Percentiles rank a stretch among this genome's conserved stretches.
Evolutionary conservation across 2,888 invertebrate species (phyloP).

Genomic region (Gymnoscelis rufifasciata): DNA sequence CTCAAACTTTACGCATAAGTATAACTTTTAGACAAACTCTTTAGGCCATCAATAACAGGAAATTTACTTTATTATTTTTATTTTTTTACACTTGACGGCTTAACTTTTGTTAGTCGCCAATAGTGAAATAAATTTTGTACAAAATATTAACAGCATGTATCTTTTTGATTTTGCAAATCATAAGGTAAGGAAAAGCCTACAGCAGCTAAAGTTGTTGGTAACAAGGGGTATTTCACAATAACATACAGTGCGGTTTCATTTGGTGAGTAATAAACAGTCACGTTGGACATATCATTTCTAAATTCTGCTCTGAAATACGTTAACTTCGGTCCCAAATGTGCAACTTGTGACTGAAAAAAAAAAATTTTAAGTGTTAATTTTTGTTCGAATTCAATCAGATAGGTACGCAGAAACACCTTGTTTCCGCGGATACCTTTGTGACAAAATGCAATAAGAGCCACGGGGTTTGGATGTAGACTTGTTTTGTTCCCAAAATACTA

Average conservation of each 20-base stretch:
- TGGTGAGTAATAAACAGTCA: slow-evolving; percentile 31
- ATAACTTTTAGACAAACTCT: slow-evolving; percentile 42
- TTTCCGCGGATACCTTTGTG: too few species aligned
- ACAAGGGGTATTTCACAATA: slow-evolving; percentile 38
- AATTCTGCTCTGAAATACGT: slow-evolving; percentile 40
- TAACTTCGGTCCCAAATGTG: slow-evolving; percentile 22
- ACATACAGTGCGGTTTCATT: slow-evolving; percentile 28
- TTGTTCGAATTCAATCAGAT: too few species aligned
- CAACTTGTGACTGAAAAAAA: slow-evolving; percentile 30
- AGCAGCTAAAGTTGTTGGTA: slow-evolving; percentile 34
- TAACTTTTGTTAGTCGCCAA: slow-evolving; percentile 70
- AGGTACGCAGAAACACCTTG: too few species aligned
- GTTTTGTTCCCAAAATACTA: too few species aligned
- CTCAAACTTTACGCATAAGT: slow-evolving; percentile 31
- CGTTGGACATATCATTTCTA: slow-evolving; percentile 32
- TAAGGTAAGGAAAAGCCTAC: slow-evolving; percentile 36
- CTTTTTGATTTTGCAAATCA: slow-evolving; percentile 1
- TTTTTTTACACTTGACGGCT: slow-evolving; percentile 69
- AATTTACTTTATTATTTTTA: slow-evolving; percentile 65
- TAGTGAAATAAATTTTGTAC: slow-evolving; percentile 63
- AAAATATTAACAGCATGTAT: slow-evolving; percentile 26
- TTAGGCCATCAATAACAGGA: slow-evolving; percentile 59
- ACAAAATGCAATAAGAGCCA: too few species aligned
- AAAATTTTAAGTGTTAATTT: too few species aligned
- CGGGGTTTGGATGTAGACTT: too few species aligned